Evolutionary conservation across 2,888 invertebrate species (phyloP).

Genomic region (Hermodice carunculata): DNA sequence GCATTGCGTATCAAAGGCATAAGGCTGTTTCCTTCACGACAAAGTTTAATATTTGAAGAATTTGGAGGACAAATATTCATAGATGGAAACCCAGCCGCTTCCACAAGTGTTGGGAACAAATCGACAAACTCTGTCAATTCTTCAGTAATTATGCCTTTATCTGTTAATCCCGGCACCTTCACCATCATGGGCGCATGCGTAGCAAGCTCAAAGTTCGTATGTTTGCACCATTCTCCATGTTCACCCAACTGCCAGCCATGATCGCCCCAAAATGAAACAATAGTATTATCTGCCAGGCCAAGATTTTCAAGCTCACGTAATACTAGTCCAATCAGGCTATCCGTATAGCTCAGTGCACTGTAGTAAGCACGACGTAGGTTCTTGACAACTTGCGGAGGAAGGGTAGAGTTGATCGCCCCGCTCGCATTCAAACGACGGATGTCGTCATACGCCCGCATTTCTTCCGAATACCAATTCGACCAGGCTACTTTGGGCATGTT

Average conservation of each 20-base stretch:
- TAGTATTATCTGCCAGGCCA: conserved; percentile 30
- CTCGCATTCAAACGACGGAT: conserved; percentile 34
- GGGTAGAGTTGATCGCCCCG: conserved; percentile 26
- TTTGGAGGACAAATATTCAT: background rate
- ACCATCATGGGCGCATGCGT: conserved; percentile 53
- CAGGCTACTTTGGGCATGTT: conserved; percentile 51
- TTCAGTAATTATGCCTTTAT: conserved; percentile 42
- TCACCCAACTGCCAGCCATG: conserved; percentile 40
- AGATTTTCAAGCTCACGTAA: conserved; percentile 17
- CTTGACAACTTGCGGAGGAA: conserved; percentile 14
- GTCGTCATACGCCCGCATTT: conserved; percentile 44
- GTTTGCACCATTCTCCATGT: conserved; percentile 42
- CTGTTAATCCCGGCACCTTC: conserved; percentile 47
- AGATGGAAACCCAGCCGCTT: conserved; percentile 42
- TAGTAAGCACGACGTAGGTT: conserved; percentile 40
- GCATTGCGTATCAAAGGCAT: conserved; percentile 25
- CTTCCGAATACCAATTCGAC: conserved; percentile 41
- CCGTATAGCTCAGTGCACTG: conserved; percentile 24
- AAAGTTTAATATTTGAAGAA: background rate
- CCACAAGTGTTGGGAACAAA: conserved; percentile 50
- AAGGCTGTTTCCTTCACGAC: conserved; percentile 26
- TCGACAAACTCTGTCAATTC: conserved; percentile 50
- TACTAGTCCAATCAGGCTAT: conserved; percentile 28
- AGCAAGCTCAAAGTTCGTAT: conserved; percentile 49
- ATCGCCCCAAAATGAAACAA: conserved; percentile 36